These are phyloP conservation scores for Aldabrachelys gigantea DNA, from an alignment of 2,113 vertebrate genomes.

Conservation along the genomic window DNA sequence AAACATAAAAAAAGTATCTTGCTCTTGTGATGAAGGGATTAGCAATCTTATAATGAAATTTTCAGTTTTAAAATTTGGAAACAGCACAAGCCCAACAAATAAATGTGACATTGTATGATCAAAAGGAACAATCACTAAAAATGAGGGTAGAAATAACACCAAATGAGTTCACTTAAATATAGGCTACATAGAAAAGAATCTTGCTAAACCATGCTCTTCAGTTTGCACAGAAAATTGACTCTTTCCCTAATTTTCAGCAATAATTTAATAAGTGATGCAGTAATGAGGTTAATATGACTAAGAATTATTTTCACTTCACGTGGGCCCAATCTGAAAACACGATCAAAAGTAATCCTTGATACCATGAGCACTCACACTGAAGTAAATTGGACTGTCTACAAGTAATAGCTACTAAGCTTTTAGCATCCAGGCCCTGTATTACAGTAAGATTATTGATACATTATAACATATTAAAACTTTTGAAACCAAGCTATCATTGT, in stretches of 20 bases:
- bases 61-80: neutral
- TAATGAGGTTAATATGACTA: neutral
- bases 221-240: neutral
- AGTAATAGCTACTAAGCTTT: neutral
- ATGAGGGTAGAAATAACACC: neutral
- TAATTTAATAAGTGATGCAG: neutral
- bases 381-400: neutral
- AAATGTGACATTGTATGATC: neutral
- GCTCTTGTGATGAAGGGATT: neutral
- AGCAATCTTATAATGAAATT: neutral
- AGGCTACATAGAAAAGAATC: neutral
- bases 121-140: neutral
- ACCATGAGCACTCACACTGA: fast-evolving
- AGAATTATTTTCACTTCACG: neutral
- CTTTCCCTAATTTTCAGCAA: neutral
- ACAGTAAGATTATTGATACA: neutral
- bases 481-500: neutral
- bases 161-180: neutral
- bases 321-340: neutral
- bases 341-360: neutral
- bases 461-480: neutral
- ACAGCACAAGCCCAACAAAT: neutral
- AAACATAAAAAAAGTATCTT: neutral
- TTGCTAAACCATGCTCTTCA: neutral
- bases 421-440: neutral